Conservation (phyloP, 2,888 invertebrate species). For the Falcaria lacertinaria region DNA sequence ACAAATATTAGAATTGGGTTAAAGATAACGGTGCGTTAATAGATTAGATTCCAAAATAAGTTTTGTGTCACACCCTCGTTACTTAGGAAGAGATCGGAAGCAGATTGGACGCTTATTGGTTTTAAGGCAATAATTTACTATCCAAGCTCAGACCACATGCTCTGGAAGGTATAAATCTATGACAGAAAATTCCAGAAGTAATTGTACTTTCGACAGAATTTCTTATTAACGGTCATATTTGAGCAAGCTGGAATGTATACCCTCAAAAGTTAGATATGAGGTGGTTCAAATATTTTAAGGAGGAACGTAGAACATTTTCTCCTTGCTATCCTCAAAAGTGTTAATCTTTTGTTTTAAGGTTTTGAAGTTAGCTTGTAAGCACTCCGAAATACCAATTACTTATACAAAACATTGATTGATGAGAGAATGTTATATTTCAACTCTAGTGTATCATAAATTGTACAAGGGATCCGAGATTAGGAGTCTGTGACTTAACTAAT, state of each 20-base stretch:
- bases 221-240: background rate
- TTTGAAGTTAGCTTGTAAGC: no score
- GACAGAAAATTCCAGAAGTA: conserved; percentile 36
- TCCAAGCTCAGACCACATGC: conserved; percentile 35
- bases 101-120: conserved; percentile 34
- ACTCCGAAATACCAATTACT: no score
- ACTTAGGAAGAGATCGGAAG: conserved; percentile 19
- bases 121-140: conserved; percentile 47
- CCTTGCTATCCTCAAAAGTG: no score
- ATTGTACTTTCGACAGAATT: conserved; percentile 13
- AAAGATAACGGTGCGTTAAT: conserved; percentile 46
- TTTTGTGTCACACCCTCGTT: conserved; percentile 59
- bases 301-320: no score
- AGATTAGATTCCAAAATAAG: conserved; percentile 53
- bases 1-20: conserved; percentile 29
- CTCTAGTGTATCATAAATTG: background rate
- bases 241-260: background rate
- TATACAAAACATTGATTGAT: background rate
- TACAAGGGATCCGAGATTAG: background rate
- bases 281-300: no score
- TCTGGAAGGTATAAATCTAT: conserved; percentile 37
- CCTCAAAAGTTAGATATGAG: no score
- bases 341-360: no score
- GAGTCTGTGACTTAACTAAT: background rate
- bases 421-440: background rate